Base-by-base conservation (phyloP, 53 echinoderm and acorn worm genomes). In the Holothuria scabra region DNA sequence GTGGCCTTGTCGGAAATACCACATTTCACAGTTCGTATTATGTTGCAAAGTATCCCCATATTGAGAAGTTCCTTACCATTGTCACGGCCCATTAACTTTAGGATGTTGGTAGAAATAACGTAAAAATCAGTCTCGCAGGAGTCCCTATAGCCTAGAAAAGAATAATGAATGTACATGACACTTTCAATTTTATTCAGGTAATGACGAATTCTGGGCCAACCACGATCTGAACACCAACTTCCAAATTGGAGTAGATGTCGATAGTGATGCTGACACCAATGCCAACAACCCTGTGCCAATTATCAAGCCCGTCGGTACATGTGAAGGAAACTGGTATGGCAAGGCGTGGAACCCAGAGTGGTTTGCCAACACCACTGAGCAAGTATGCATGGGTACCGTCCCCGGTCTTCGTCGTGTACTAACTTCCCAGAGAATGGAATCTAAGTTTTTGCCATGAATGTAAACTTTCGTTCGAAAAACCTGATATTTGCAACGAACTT, bases 151-250 rank as follows among this genome's bases (percentile, higher is more conserved):
- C 35, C n/a, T n/a, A n/a, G n/a, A n/a, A n/a, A n/a, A n/a, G n/a
- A n/a, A n/a, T n/a, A n/a, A n/a, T n/a, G n/a, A n/a, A 18, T 19
- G 59, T 56, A 46, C 28, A 28, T 52, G 14, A 52, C 52, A 29
- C 19, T 69, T 35, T 55, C 22, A 62, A 2, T 23, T 46, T 32
- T 48, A n/a, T n/a, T 1, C 83, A 95, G 95, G 95, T 62, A 95
- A 95, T 66, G 62, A 84, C 8, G 72, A 75, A 13, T 90, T 85
- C 87, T 95, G 93, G 93, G 55, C 55, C 13, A 35, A 95, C 85
- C 80, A 84, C 55, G 58, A 83, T 60, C 86, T 88, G 56, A 92
- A 90, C 81, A 34, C 34, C 67, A 95, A 95, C 95, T 95, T 94
- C 59, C 70, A 94, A 56, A 85, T 89, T 4, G 90, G 90, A 55